These are phyloP conservation scores for Aurelia aurita complex sp. Pacific DNA, from an alignment of 30 jellyfish, hydroid and myxozoan species.

Conservation along the genomic window DNA sequence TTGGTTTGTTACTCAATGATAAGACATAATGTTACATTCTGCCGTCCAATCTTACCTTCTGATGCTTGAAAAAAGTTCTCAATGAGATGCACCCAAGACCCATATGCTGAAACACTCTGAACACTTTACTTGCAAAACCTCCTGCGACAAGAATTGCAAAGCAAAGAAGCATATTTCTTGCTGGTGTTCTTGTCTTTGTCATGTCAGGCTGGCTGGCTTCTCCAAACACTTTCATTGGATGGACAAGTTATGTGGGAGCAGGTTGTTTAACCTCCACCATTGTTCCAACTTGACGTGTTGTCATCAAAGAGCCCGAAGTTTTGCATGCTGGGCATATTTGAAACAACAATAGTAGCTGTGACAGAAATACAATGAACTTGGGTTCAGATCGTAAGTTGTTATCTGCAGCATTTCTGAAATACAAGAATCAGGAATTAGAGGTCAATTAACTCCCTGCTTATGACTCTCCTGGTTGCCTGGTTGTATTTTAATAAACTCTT, in stretches of 20 bases:
- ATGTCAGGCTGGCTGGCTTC: conserved; percentile 50
- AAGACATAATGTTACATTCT: neutral
- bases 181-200: conserved; percentile 28
- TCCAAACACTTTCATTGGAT: conserved; percentile 18
- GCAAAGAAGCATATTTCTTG: conserved; percentile 40
- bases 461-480: neutral
- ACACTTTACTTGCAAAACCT: conserved; percentile 27
- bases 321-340: conserved; percentile 37
- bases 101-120: conserved; percentile 17
- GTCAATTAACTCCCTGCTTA: conserved; percentile 5
- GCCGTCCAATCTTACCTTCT: conserved; percentile 33
- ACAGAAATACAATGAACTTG: conserved; percentile 36
- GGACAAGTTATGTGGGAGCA: conserved; percentile 34
- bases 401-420: conserved; percentile 15
- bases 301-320: neutral
- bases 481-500: neutral
- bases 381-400: conserved; percentile 12
- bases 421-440: neutral
- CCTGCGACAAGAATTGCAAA: conserved; percentile 35
- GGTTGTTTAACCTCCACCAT: conserved; percentile 36
- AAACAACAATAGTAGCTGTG: conserved; percentile 31
- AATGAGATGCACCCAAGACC: conserved; percentile 26
- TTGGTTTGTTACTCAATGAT: neutral
- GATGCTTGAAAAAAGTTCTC: conserved; percentile 37
- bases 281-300: conserved; percentile 15